A percentile compares a stretch with the other conserved stretches of the same genome.
Evolutionary conservation across 2,888 invertebrate species (phyloP).

Genomic region (Eupithecia abbreviata): DNA sequence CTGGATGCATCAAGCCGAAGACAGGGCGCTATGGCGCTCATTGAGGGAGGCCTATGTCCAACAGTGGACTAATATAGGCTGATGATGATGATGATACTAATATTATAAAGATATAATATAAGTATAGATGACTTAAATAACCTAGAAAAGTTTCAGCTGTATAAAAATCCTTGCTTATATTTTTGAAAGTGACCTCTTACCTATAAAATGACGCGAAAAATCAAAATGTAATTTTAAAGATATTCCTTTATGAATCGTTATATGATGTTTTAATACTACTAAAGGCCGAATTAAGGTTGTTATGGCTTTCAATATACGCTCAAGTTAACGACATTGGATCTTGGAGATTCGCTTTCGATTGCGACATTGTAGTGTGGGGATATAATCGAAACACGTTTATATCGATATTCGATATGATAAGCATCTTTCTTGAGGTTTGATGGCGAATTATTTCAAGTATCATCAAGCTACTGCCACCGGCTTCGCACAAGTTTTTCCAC

Average conservation of each 20-base stretch:
- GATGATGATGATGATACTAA: too few species aligned
- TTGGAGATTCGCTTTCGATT: conserved; percentile 4
- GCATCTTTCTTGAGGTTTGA: neutral
- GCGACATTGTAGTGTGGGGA: neutral
- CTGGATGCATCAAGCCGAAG: too few species aligned
- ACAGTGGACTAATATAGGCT: too few species aligned
- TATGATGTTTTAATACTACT: neutral
- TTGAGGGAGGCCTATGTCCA: too few species aligned
- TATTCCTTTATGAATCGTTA: neutral
- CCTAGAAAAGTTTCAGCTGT: neutral
- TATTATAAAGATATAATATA: too few species aligned
- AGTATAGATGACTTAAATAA: neutral
- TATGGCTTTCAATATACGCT: neutral
- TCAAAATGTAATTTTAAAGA: neutral
- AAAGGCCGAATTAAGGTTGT: neutral
- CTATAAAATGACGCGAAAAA: neutral
- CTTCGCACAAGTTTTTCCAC: too few species aligned
- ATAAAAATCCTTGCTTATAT: neutral
- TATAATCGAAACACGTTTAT: neutral
- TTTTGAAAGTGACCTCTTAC: neutral
- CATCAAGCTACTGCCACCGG: too few species aligned
- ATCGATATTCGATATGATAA: neutral
- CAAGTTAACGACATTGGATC: neutral
- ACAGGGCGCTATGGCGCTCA: too few species aligned
- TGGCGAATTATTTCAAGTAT: neutral